Percentiles rank a stretch among this genome's conserved stretches.
Evolutionary conservation across 2,888 invertebrate genomes (phyloP).

Genomic region (Trypoxylon attenuatum): DNA sequence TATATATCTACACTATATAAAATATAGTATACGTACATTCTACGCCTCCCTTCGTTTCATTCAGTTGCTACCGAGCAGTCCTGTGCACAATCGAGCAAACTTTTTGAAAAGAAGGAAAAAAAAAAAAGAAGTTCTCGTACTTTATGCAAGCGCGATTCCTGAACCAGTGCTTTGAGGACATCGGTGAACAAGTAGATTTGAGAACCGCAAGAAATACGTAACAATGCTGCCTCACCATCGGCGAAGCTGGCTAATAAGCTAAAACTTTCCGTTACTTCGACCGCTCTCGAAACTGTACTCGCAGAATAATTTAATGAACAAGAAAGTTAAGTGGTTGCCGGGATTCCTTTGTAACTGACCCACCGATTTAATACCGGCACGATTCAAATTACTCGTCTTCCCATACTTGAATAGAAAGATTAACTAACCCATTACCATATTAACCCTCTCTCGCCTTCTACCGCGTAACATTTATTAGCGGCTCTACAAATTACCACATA

Average conservation of each 20-base stretch:
- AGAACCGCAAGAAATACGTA: too few relatives aligned
- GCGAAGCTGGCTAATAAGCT: neutral
- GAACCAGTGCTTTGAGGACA: too few relatives aligned
- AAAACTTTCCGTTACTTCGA: conserved; percentile 8
- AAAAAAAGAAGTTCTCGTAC: too few relatives aligned
- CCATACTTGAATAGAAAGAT: conserved; percentile 28
- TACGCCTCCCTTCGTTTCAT: neutral
- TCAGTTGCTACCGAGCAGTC: too few relatives aligned
- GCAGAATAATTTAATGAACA: conserved; percentile 17
- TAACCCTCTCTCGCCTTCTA: conserved; percentile 17
- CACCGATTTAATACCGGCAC: conserved; percentile 7
- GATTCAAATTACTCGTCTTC: conserved; percentile 16
- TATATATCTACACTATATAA: too few relatives aligned
- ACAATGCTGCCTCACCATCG: neutral
- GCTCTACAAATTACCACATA: conserved; percentile 20
- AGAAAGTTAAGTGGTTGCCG: conserved; percentile 16
- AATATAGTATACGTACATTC: too few relatives aligned
- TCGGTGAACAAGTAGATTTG: too few relatives aligned
- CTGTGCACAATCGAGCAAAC: neutral
- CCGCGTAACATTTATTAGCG: conserved; percentile 26
- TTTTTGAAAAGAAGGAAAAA: neutral
- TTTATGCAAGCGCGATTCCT: too few relatives aligned
- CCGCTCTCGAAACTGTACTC: conserved; percentile 1
- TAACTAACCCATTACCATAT: conserved; percentile 35
- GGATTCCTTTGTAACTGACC: conserved; percentile 7